Percentiles rank a stretch among this genome's conserved stretches.
Evolutionary conservation across 2,113 vertebrate genomes (phyloP).

Genomic region (Pithys albifrons): DNA sequence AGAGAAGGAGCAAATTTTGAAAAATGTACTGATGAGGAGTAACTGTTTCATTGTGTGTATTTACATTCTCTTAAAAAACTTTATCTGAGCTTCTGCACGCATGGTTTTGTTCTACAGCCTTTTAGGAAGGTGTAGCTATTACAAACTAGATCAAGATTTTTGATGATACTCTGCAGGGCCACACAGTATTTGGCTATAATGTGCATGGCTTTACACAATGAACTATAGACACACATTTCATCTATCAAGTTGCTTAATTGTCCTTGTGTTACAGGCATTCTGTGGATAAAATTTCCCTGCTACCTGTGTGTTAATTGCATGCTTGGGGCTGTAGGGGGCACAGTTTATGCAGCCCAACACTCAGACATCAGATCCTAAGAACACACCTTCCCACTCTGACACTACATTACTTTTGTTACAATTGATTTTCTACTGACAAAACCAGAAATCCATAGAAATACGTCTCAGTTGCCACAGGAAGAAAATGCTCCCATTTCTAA

Average conservation of each 20-base stretch:
- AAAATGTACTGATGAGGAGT: background rate
- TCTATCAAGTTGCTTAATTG: background rate
- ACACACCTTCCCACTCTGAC: background rate
- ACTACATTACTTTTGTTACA: background rate
- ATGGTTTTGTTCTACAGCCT: background rate
- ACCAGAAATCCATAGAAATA: background rate
- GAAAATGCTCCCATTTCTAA: background rate
- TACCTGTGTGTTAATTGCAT: background rate
- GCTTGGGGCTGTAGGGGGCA: background rate
- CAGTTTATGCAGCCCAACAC: background rate
- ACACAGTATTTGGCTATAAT: background rate
- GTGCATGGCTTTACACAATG: background rate
- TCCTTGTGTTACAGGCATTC: background rate
- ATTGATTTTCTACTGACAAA: background rate
- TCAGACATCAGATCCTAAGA: background rate
- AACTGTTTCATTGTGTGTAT: background rate
- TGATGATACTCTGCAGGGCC: background rate
- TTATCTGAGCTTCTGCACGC: background rate
- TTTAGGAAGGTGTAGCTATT: background rate
- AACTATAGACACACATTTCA: background rate
- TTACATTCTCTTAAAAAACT: background rate
- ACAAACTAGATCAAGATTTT: background rate
- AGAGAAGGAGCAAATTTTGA: background rate
- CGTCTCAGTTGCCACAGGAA: background rate
- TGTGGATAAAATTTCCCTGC: background rate